Percentiles rank a stretch among this genome's conserved stretches.
phyloP scores from a whole-genome alignment of 2,113 vertebrate species.

The Silurus glanis region DNA sequence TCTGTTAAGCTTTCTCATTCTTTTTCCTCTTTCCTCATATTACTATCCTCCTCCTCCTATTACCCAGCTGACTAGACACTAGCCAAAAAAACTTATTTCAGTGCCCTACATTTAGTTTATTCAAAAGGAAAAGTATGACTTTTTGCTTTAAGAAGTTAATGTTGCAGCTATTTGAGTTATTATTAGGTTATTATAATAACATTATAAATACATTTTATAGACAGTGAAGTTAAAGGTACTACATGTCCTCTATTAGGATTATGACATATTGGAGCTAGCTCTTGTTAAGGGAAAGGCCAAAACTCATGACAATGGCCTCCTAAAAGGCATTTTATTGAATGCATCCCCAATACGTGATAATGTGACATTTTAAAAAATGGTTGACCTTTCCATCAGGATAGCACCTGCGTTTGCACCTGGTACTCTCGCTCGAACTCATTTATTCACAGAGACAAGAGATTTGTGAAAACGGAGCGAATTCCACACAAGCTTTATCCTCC shows the following conservation, averaged over 20 bases:
- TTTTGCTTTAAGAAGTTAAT: background rate
- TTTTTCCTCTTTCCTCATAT: slow-evolving; percentile 30
- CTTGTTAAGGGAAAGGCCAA: background rate
- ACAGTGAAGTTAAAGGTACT: background rate
- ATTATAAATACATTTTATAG: background rate
- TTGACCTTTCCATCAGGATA: slow-evolving; percentile 48
- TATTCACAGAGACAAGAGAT: slow-evolving; percentile 28
- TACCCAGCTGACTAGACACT: slow-evolving; percentile 57
- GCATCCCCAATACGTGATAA: slow-evolving; percentile 39
- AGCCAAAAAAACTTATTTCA: slow-evolving; percentile 33
- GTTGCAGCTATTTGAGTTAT: slow-evolving; percentile 1
- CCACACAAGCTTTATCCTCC: background rate
- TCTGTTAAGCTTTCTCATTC: slow-evolving; percentile 44
- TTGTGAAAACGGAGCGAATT: slow-evolving; percentile 21
- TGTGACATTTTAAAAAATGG: slow-evolving; percentile 46
- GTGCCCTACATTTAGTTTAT: background rate
- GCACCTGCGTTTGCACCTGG: slow-evolving; percentile 52
- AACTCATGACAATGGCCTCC: slow-evolving; percentile 20
- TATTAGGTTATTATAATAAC: background rate
- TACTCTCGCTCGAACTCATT: slow-evolving; percentile 30
- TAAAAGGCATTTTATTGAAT: slow-evolving; percentile 40
- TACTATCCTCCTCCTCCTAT: slow-evolving; percentile 57
- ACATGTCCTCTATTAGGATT: slow-evolving; percentile 15
- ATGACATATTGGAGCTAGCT: background rate
- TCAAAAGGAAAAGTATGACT: background rate